Conservation (phyloP, 2,797 vertebrate species). For the Notamacropus eugenii region DNA sequence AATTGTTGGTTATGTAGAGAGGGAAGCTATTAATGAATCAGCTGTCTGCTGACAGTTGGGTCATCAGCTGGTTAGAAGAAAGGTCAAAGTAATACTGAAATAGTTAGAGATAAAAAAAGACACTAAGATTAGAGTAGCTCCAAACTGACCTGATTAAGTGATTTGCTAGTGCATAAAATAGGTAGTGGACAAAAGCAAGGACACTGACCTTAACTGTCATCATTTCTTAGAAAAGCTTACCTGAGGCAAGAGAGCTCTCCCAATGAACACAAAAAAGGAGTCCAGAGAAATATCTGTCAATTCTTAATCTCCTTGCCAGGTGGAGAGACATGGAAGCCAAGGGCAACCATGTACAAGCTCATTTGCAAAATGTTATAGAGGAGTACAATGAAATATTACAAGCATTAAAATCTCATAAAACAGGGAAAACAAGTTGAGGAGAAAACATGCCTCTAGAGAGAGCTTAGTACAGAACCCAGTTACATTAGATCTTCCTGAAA, state of each 20-base stretch:
- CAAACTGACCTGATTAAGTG: neutral
- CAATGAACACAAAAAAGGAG: neutral
- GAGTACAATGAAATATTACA: neutral
- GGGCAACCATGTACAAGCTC: neutral
- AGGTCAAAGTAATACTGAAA: neutral
- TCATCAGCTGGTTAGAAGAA: neutral
- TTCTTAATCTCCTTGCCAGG: neutral
- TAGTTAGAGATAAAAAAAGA: neutral
- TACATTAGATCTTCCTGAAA: neutral
- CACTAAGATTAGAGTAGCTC: neutral
- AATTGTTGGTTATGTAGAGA: neutral
- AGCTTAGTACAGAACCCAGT: neutral
- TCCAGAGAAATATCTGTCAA: neutral
- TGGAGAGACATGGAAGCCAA: neutral
- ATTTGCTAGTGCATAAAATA: neutral
- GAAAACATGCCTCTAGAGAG: neutral
- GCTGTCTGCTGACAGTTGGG: neutral
- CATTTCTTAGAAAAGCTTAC: neutral
- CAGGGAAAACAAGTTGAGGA: neutral
- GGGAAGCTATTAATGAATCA: neutral
- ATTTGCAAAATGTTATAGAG: neutral
- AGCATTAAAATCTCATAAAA: neutral
- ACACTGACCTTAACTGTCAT: neutral
- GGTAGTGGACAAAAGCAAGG: neutral
- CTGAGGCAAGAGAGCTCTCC: neutral